These are phyloP conservation scores for Taenioides sp. DNA, from an alignment of 2,797 vertebrate genomes.

Conservation along the genomic window DNA sequence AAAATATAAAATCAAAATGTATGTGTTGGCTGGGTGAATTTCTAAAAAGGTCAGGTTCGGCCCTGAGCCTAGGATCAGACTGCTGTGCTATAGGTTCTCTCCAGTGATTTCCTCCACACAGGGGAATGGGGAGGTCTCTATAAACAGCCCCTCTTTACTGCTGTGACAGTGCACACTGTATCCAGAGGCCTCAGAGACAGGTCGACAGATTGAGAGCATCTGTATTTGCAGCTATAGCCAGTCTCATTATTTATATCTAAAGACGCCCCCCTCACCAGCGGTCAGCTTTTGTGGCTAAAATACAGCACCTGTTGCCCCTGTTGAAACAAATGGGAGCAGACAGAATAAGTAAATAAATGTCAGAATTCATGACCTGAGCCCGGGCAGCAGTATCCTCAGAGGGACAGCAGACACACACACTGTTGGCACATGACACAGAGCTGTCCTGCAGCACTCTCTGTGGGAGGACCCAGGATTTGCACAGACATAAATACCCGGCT, in stretches of 20 bases:
- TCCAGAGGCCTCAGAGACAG: conserved; percentile 1
- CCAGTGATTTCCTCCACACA: conserved; percentile 4
- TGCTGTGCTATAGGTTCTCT: neutral
- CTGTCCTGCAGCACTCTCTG: conserved; percentile 55
- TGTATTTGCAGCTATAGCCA: conserved; percentile 6
- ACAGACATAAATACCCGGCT: neutral
- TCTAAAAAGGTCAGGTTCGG: neutral
- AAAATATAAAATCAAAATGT: neutral
- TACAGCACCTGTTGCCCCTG: conserved; percentile 44
- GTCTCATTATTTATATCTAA: conserved; percentile 2
- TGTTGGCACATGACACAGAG: conserved; percentile 60
- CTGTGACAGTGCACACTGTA: neutral
- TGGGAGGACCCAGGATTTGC: conserved; percentile 16
- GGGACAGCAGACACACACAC: conserved; percentile 53
- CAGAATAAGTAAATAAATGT: conserved; percentile 69
- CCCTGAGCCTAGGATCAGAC: neutral
- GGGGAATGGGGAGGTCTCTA: conserved; percentile 11
- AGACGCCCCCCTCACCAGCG: conserved; percentile 19
- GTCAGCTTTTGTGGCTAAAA: conserved; percentile 21
- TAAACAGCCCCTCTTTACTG: neutral
- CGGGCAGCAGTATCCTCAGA: conserved; percentile 29
- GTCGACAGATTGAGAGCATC: conserved; percentile 7
- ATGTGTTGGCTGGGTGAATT: conserved; percentile 22
- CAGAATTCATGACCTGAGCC: conserved; percentile 64
- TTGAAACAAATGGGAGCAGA: conserved; percentile 53